These are phyloP conservation scores for Cheirogaleus major DNA, from an alignment of 2,797 vertebrate genomes.

Conservation along the genomic window DNA sequence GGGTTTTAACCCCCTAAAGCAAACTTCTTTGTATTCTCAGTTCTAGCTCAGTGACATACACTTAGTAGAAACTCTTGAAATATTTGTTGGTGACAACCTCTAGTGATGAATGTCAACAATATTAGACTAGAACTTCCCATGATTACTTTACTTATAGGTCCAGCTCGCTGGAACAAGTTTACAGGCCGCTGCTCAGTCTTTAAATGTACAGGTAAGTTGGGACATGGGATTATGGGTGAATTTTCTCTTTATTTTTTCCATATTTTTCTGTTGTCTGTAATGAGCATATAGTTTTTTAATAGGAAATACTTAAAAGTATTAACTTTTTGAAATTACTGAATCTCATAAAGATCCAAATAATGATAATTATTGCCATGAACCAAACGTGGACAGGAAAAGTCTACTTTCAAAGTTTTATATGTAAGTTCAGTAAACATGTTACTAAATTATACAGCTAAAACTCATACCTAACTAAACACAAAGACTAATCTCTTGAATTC, in stretches of 20 bases:
- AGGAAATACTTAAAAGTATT: not conserved
- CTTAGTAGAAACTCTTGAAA: not conserved
- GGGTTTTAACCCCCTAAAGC: not conserved
- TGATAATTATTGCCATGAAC: slow-evolving; percentile 6
- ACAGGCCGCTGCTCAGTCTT: slow-evolving; percentile 90
- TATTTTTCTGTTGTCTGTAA: not conserved
- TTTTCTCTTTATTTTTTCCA: not conserved
- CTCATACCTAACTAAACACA: not conserved
- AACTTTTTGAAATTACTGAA: not conserved
- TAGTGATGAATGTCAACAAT: not conserved
- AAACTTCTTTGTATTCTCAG: not conserved
- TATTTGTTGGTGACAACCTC: not conserved
- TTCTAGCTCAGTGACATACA: not conserved
- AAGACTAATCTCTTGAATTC: not conserved
- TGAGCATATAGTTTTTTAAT: slow-evolving; percentile 21
- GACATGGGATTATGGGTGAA: not conserved
- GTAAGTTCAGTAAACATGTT: not conserved
- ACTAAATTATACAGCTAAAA: not conserved
- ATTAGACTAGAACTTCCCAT: not conserved
- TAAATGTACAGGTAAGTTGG: slow-evolving; percentile 89
- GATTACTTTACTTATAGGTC: slow-evolving; percentile 83
- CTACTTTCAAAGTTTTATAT: not conserved
- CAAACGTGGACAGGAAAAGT: not conserved
- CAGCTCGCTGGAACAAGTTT: slow-evolving; percentile 91
- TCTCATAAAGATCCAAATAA: not conserved